Base-by-base conservation (phyloP, 2,113 vertebrate species). In the Alosa alosa region DNA sequence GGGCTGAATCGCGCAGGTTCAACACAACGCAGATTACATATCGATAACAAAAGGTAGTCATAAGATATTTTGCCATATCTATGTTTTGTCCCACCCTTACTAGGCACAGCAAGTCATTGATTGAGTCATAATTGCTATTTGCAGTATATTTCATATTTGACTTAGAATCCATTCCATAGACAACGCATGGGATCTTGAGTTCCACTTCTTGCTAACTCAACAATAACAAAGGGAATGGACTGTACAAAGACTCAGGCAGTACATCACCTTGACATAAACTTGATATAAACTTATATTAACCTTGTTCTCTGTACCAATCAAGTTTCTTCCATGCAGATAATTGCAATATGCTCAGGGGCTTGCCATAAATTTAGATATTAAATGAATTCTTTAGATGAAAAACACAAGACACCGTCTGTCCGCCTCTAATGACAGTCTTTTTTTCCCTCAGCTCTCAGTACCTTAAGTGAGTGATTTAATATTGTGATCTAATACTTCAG, bases 381-480 rank as follows among this genome's bases (percentile, higher is more conserved):
- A 44, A 44, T 44, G 68, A 10, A 39, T 75, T 75, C 64, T 75
- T 75, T 75, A 0, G 10, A 25, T 15, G 72, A 78, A 36, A 78
- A 39, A 78, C 31, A 39, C 4, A 39, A 36, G 4, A 60, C 55
- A 17, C 72, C 4, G 10, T 78, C 49, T 84, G 64, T 25, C n/a
- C 36, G 68, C 31, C 72, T 22, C 81, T 81, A 83, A 86, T 68
- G 47, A 39, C 25, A 72, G 39, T 49, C 2, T 4, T 64, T 82
- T 15, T 88, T 55, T 86, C 31, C 52, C 49, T 68, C 68, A 82
- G 41, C 81, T 82, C 84, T 44, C 81, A 81, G 49, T 82, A 49
- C 75, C 84, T 81, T 87, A 64, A 60, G 60, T 52, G 41, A 52
- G 68, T 86, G 88, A 85, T 87, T 87, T 86, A 87, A 72, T 78